Conservation (phyloP, 1,140 invertebrate genomes). For the Wiebesia pumilae region DNA sequence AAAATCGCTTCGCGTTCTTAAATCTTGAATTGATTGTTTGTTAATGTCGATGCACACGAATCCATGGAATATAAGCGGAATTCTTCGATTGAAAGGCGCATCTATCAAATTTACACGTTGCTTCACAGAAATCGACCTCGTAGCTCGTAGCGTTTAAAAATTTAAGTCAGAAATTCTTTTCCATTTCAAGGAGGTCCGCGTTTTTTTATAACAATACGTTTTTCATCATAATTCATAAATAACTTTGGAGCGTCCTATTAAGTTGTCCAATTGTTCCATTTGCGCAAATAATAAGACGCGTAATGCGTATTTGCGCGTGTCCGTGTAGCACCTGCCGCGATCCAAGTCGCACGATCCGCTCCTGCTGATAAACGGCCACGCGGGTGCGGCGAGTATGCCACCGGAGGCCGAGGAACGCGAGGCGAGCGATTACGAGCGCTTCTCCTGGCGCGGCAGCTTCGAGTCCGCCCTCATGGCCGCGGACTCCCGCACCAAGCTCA, state of each 20-base stretch:
- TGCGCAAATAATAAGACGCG: background rate
- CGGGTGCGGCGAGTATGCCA: conserved; percentile 57
- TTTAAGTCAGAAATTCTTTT: background rate
- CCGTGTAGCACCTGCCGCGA: conserved; percentile 73
- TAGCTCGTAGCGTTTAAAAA: background rate
- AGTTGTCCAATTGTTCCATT: background rate
- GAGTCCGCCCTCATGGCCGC: conserved; percentile 89
- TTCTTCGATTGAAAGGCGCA: no score
- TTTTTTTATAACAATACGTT: background rate
- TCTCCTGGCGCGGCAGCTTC: conserved; percentile 92
- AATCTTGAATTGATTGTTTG: background rate
- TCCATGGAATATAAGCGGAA: no score
- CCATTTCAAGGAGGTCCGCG: background rate
- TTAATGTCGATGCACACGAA: no score
- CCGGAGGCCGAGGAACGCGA: conserved; percentile 81
- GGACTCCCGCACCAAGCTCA: conserved; percentile 86
- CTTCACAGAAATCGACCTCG: no score
- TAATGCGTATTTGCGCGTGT: background rate
- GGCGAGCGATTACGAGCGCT: conserved; percentile 90
- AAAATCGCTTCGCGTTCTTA: background rate
- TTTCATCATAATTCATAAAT: background rate
- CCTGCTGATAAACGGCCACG: conserved; percentile 76
- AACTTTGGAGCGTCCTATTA: background rate
- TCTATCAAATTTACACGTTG: no score
- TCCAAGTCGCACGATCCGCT: conserved; percentile 88